Conservation (phyloP, 2,113 vertebrate species). For the Herpetotheres cachinnans region DNA sequence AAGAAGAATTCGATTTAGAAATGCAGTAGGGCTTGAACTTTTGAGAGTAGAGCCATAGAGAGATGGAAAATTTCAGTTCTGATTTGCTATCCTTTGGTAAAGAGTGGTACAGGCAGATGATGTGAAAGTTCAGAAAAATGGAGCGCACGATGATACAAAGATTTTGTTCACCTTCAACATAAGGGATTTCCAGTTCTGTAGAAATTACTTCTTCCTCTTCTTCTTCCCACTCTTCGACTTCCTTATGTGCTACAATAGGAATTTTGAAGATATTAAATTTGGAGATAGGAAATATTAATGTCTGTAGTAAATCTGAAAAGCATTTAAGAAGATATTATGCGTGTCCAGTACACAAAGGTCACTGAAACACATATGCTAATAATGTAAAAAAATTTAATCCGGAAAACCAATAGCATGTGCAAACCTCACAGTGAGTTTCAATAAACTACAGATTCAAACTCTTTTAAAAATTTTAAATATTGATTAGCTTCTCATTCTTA, state of each 20-base stretch:
- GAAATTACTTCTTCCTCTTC: conserved; percentile 51
- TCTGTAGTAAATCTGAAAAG: neutral
- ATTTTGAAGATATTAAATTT: conserved; percentile 65
- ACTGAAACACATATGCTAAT: neutral
- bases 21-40: neutral
- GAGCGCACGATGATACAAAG: neutral
- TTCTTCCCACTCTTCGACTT: conserved; percentile 50
- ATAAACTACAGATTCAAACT: neutral
- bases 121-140: neutral
- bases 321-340: neutral
- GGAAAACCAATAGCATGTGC: neutral
- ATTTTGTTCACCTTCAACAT: conserved; percentile 42
- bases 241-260: conserved; percentile 59
- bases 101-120: neutral
- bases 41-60: neutral
- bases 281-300: neutral
- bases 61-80: neutral
- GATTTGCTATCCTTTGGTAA: neutral
- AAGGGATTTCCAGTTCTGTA: conserved; percentile 65
- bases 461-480: neutral
- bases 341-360: neutral
- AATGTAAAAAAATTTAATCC: neutral
- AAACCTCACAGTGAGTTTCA: neutral
- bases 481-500: neutral
- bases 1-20: neutral